Evolutionary conservation across 2,113 vertebrate species (phyloP).

Genomic region (Chloropsis hardwickii): DNA sequence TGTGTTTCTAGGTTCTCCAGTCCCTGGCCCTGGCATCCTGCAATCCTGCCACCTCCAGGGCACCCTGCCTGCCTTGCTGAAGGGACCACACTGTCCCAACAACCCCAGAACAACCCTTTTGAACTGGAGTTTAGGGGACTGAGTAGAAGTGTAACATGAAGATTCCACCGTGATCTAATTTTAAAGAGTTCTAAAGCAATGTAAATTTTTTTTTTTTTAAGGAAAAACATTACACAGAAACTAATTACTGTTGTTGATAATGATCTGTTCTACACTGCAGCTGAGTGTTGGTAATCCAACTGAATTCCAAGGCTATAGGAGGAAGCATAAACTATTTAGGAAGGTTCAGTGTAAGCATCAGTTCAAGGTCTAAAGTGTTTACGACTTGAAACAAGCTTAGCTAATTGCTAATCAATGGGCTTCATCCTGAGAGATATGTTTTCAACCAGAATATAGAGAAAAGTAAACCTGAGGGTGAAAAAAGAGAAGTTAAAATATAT

Average conservation of each 20-base stretch:
- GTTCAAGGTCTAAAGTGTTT: not conserved
- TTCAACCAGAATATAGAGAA: not conserved
- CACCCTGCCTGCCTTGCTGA: not conserved
- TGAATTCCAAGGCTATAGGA: not conserved
- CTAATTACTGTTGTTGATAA: not conserved
- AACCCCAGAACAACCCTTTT: not conserved
- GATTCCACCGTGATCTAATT: not conserved
- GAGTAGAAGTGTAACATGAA: not conserved
- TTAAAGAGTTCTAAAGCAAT: not conserved
- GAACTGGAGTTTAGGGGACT: not conserved
- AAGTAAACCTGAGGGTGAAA: not conserved
- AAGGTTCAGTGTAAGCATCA: not conserved
- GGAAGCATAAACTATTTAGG: not conserved
- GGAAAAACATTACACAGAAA: not conserved
- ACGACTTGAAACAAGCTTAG: conserved; percentile 8
- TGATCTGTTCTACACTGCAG: not conserved
- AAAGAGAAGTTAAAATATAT: not conserved
- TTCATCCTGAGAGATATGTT: not conserved
- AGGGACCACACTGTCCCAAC: not conserved
- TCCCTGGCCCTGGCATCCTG: not conserved
- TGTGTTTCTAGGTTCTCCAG: not conserved
- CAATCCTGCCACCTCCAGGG: not conserved
- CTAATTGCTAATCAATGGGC: conserved; percentile 25
- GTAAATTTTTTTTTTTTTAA: not conserved
- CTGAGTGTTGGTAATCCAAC: not conserved